These are phyloP conservation scores for Xenopus borealis DNA, from an alignment of 2,113 vertebrate genomes.

Conservation along the genomic window DNA sequence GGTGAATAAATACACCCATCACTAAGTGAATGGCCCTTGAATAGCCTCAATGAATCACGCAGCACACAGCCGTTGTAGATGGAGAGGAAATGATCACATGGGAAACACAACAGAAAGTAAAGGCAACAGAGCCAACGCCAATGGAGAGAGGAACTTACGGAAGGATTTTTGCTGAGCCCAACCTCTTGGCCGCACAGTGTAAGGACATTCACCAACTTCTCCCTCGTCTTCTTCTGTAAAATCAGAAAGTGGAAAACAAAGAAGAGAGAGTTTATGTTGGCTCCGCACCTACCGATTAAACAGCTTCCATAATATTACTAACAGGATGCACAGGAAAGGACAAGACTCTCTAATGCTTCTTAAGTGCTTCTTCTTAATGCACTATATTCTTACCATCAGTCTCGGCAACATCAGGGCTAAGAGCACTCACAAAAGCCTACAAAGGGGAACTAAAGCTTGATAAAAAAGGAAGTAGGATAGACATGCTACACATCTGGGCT, in stretches of 20 bases:
- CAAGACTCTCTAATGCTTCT: not conserved
- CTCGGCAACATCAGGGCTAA: not conserved
- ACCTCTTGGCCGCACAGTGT: conserved; percentile 96
- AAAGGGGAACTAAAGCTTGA: too few relatives aligned
- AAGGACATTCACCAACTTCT: conserved; percentile 94
- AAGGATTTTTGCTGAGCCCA: conserved; percentile 95
- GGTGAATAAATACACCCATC: too few relatives aligned
- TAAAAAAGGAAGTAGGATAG: too few relatives aligned
- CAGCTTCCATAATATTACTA: not conserved
- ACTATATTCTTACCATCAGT: not conserved
- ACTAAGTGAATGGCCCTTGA: too few relatives aligned
- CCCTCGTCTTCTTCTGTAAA: conserved; percentile 89
- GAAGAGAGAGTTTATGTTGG: not conserved
- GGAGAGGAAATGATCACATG: too few relatives aligned
- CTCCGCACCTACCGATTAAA: not conserved
- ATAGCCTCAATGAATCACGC: too few relatives aligned
- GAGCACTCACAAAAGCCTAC: too few relatives aligned
- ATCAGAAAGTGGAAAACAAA: conserved; percentile 13
- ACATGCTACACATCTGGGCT: too few relatives aligned
- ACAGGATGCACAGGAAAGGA: not conserved
- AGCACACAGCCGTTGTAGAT: too few relatives aligned
- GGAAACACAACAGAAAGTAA: not conserved
- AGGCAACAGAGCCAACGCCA: not conserved
- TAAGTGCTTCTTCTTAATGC: not conserved
- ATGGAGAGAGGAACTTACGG: conserved; percentile 69